Evolutionary conservation across 2,888 invertebrate genomes (phyloP).

Genomic region (Argyra leucocephala): DNA sequence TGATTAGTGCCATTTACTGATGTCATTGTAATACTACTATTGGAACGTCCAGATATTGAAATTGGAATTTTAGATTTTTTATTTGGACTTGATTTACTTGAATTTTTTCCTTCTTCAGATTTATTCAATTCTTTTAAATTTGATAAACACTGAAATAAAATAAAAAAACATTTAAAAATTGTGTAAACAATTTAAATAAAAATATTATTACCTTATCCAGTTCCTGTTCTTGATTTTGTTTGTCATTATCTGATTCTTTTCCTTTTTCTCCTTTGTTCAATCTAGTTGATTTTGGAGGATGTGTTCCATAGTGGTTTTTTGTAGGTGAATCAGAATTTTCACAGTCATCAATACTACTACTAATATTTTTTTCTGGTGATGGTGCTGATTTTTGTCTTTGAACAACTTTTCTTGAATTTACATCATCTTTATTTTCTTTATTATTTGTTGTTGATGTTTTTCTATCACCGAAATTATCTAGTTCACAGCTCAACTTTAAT

Average conservation of each 20-base stretch:
- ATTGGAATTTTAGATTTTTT: slow-evolving; percentile 44
- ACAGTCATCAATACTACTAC: slow-evolving; percentile 16
- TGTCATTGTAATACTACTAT: slow-evolving; percentile 41
- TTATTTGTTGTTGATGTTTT: slow-evolving; percentile 33
- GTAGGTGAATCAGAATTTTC: neutral
- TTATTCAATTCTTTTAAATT: neutral
- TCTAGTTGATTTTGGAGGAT: slow-evolving; percentile 36
- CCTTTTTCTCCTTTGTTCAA: slow-evolving; percentile 13
- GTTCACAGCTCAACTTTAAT: slow-evolving; percentile 34
- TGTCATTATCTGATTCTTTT: slow-evolving; percentile 30
- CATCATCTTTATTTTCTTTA: slow-evolving; percentile 15
- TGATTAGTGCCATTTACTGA: slow-evolving; percentile 41
- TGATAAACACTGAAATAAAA: neutral
- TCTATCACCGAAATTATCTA: slow-evolving; percentile 32
- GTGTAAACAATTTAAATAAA: slow-evolving; percentile 24
- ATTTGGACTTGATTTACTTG: slow-evolving; percentile 37
- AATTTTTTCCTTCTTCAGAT: slow-evolving; percentile 18
- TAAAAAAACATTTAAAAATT: neutral
- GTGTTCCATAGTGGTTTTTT: slow-evolving; percentile 36
- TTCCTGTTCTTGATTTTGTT: slow-evolving; percentile 26
- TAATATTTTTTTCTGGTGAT: slow-evolving; percentile 22
- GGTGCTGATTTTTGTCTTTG: slow-evolving; percentile 41
- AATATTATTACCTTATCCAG: slow-evolving; percentile 22
- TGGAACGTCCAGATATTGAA: slow-evolving; percentile 30
- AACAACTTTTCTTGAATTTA: slow-evolving; percentile 25